Evolutionary conservation across 2,797 vertebrate species (phyloP), one percentile per base, ranked within the genome.

Genomic region (Carduelis carduelis): DNA sequence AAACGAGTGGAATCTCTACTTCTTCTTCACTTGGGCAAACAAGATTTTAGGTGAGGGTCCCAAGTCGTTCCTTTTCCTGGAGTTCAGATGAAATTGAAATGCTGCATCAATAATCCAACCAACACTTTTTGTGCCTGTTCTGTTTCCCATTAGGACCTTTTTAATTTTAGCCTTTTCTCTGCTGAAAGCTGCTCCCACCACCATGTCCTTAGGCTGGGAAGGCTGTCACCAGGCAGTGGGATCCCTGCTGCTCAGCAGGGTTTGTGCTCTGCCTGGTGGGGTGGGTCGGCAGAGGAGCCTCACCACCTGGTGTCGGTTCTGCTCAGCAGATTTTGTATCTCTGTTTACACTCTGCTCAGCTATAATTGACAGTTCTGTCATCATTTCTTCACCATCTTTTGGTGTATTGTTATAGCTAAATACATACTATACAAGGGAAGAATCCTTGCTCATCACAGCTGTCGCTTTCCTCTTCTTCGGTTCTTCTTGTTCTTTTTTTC

Each of bases 341-440:
- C 84, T 98, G 92, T 98, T 98, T 98, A 97, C 70, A 86, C 77
- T 95, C 89, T 4, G 4, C 78, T 96, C 93, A 79, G 72, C 90
- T 70, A 47, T 97, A 97, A 98, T 94, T 97, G 97, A 94, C 97
- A 94, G 93, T 74, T 97, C 97, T 98, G 97, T 97, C 96, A 96
- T 84, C 89, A 24, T 95, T 98, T 95, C 87, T 97, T 95, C 95
- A 84, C 94, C 95, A 95, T 96, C 90, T 97, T 93, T 86, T 87
- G 50, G 88, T 92, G 71, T 28, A 97, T 97, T 98, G 96, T 97
- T 97, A 83, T 89, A 97, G 79, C 14, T 96, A 96, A 98, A 96
- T 96, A 87, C 83, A 56, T 96, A 39, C 61, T 76, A 47, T 81
- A 68, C 61, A 80, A 86, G 79, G 76, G 93, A 96, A 91, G 91